These are phyloP conservation scores for Eulemur mongoz DNA, from an alignment of 2,797 vertebrate genomes.

Conservation along the genomic window DNA sequence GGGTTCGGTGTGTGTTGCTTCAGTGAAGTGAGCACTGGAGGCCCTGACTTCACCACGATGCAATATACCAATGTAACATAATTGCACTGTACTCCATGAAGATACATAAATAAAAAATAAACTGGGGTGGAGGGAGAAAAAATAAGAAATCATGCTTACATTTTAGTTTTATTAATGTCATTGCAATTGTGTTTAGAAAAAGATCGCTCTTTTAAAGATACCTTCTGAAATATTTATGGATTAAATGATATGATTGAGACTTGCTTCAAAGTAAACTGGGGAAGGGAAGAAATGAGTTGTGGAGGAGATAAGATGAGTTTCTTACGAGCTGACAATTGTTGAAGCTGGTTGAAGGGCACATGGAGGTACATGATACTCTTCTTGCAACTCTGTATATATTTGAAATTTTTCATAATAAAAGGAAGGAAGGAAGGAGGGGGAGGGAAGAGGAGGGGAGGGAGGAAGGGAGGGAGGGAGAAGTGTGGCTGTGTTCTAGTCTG, in stretches of 20 bases:
- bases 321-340: not conserved
- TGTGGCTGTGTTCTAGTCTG: not conserved
- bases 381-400: not conserved
- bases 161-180: not conserved
- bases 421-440: not conserved
- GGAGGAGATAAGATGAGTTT: not conserved
- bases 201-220: not conserved
- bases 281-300: not conserved
- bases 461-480: not conserved
- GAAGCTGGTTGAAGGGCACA: not conserved
- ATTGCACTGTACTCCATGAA: too few species aligned
- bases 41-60: too few species aligned
- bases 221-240: not conserved
- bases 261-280: not conserved
- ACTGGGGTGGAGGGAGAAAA: too few species aligned
- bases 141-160: not conserved
- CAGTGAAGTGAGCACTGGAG: too few species aligned
- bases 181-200: not conserved
- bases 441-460: fast-evolving
- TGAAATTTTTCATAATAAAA: not conserved
- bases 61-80: too few species aligned
- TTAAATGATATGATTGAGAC: not conserved
- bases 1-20: too few species aligned
- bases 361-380: not conserved
- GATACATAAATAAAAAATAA: too few species aligned